Conservation (phyloP, 2,113 vertebrate genomes). For the Platichthys flesus region DNA sequence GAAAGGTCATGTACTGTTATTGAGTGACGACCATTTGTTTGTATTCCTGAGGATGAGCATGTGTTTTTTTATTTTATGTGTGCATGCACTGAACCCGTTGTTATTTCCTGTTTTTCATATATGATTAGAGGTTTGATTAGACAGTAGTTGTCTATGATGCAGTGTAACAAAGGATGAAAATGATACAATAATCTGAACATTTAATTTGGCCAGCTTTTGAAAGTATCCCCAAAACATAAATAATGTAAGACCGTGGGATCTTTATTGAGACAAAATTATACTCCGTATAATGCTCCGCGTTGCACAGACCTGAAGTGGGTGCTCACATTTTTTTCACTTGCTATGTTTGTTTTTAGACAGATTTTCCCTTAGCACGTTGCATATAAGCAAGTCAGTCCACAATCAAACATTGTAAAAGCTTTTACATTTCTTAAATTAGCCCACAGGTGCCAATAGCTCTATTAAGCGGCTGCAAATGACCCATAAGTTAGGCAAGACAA, state of each 20-base stretch:
- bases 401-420: no score
- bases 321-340: background rate
- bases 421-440: no score
- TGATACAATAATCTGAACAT: background rate
- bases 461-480: no score
- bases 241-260: background rate
- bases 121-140: background rate
- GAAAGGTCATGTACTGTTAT: conserved; percentile 21
- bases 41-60: background rate
- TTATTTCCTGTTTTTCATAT: background rate
- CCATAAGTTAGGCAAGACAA: no score
- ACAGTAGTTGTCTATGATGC: background rate
- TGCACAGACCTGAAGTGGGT: background rate
- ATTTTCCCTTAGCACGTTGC: no score
- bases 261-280: background rate
- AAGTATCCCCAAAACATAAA: background rate
- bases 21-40: background rate
- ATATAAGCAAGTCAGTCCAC: no score
- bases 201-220: background rate
- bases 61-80: background rate
- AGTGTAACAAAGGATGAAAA: background rate
- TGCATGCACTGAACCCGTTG: no score
- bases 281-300: background rate
- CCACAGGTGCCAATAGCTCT: no score
- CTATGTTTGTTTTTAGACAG: background rate